Conservation (phyloP, 2,113 vertebrate species). For the Salminus brasiliensis region DNA sequence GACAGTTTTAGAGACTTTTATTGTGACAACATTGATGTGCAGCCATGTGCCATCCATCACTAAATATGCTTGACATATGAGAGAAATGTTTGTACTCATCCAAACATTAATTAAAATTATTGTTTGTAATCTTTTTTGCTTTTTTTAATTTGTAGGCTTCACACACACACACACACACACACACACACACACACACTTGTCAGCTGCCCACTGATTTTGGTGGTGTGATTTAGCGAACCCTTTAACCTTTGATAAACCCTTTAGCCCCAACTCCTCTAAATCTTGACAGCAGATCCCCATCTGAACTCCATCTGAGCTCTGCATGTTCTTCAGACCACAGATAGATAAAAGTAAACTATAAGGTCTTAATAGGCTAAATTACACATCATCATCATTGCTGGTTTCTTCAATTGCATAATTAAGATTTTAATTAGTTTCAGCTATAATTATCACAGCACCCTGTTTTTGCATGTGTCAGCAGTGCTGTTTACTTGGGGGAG, state of each 20-base stretch:
- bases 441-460: slow-evolving; percentile 48
- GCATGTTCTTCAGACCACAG: slow-evolving; percentile 26
- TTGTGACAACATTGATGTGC: no score
- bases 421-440: slow-evolving; percentile 59
- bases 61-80: no score
- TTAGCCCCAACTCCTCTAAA: background rate
- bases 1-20: no score
- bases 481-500: background rate
- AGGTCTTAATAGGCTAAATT: slow-evolving; percentile 61
- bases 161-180: background rate
- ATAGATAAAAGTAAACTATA: slow-evolving; percentile 36
- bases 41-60: no score
- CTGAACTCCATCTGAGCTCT: background rate
- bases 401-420: slow-evolving; percentile 52
- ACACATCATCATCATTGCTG: slow-evolving; percentile 59
- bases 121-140: no score
- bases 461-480: slow-evolving; percentile 27
- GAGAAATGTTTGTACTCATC: no score
- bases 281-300: background rate
- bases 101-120: no score
- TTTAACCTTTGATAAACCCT: background rate
- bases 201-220: background rate
- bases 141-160: background rate
- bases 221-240: background rate
- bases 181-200: background rate